phyloP scores from a whole-genome alignment of 2,888 invertebrate species.

The Mesorhabditis belari region DNA sequence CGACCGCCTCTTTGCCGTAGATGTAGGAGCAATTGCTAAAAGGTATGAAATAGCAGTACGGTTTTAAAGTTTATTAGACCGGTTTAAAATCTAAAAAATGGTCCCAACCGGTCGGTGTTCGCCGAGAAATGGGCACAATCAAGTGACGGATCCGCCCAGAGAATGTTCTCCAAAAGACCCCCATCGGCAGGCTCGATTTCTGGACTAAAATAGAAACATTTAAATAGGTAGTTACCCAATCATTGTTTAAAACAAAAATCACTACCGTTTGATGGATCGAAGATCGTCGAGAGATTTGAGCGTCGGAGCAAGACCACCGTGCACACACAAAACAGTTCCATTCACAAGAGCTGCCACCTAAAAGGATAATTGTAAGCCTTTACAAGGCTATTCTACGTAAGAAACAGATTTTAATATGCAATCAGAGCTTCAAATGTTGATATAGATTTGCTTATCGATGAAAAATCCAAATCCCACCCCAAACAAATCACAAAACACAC shows the following conservation, averaged over 20 bases:
- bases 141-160: conserved; percentile 25
- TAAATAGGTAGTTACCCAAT: too few species aligned
- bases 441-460: too few species aligned
- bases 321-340: conserved; percentile 27
- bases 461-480: too few species aligned
- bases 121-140: conserved; percentile 1
- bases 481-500: neutral
- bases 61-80: too few species aligned
- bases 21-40: conserved; percentile 11
- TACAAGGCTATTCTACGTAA: neutral
- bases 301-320: conserved; percentile 18
- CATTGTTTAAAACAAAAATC: too few species aligned
- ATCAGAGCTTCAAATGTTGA: too few species aligned
- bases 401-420: neutral
- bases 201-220: conserved; percentile 1
- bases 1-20: conserved; percentile 21
- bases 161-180: conserved; percentile 20
- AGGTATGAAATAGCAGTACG: too few species aligned
- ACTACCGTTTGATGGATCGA: conserved; percentile 16
- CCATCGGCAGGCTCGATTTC: neutral
- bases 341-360: conserved; percentile 21
- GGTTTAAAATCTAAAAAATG: neutral
- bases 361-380: neutral
- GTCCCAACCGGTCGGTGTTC: conserved; percentile 4
- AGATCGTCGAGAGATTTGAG: conserved; percentile 29